Base-by-base conservation (phyloP, 1,140 invertebrate species). In the Trichonephila clavata region DNA sequence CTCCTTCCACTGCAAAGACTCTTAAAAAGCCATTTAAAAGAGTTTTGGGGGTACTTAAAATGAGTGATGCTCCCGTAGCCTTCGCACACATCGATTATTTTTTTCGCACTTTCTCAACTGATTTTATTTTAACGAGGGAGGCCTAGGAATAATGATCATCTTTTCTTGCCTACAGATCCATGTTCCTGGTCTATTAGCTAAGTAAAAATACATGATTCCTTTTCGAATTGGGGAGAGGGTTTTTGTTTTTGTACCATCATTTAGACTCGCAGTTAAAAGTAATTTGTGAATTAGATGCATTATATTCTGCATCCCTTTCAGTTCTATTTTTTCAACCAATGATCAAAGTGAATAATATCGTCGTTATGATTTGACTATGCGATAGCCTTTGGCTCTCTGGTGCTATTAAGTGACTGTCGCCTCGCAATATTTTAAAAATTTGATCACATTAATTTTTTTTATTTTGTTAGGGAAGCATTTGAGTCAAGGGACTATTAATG, bases 11-110 rank as follows among this genome's bases (percentile, higher is more conserved):
- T 39, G 32, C 27, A n/a, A 63, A 87, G 86, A 43, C 86, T 87
- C 60, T 87, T 87, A 87, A 87, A 86, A 87, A 87, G 21, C 86
- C 21, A 87, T 87, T 87, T 87, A 87, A 39, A 87, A 87, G 32
- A 43, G 59, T 87, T 21, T 57, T 14, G 24, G 50, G 24, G 32
- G 39, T 87, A 39, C 86, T 87, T 87, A 39, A 87, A 63, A 60
- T 63, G 59, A 63, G 86, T 84, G 43, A 84, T 84, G 83, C 27
- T 84, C 21, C 7, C 13, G 43, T 24, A 84, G 61, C 24, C 24
- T 63, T 83, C 21, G 43, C n/a, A 13, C 20, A 20, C 63, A 87
- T 87, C 63, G 86, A 87, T 87, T 32, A 3, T 39, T 87, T 63
- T 87, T 84, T 63, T 87, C 60, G 59, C 81, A 83, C 86, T 60